Evolutionary conservation across 64 coral and sea anemone genomes (phyloP).

Genomic region (Montipora sp.): DNA sequence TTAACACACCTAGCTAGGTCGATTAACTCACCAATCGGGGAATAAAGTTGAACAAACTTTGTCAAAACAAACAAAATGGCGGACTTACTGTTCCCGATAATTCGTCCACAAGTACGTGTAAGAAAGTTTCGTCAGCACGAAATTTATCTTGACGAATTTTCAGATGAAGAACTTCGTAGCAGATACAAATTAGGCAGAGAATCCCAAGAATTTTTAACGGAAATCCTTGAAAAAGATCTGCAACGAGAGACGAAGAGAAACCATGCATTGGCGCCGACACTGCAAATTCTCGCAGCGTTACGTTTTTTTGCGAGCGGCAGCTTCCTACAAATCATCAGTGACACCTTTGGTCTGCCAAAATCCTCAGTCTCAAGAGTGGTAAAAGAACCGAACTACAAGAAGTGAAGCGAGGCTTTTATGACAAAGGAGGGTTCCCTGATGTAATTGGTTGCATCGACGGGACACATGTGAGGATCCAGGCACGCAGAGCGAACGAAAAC

Average conservation of each 20-base stretch:
- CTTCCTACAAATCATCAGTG: too few relatives aligned
- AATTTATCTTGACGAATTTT: not conserved
- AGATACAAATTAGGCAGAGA: not conserved
- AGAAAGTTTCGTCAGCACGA: not conserved
- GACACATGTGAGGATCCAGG: too few relatives aligned
- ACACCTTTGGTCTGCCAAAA: too few relatives aligned
- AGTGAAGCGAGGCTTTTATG: too few relatives aligned
- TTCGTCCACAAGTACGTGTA: not conserved
- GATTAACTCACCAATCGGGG: not conserved
- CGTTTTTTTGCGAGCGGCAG: too few relatives aligned
- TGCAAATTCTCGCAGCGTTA: not conserved
- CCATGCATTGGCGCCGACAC: not conserved
- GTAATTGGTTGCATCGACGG: too few relatives aligned
- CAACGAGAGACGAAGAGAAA: not conserved
- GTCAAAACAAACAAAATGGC: too few relatives aligned
- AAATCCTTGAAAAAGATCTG: not conserved
- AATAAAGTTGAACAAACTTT: constrained; percentile 12
- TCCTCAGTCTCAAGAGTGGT: too few relatives aligned
- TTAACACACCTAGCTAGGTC: too few relatives aligned
- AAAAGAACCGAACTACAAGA: too few relatives aligned
- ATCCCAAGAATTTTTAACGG: not conserved
- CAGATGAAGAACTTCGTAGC: not conserved
- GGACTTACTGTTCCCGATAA: not conserved
- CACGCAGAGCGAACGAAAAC: too few relatives aligned
- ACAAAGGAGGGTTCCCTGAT: too few relatives aligned